Percentiles rank a stretch among this genome's conserved stretches.
Evolutionary conservation across 2,113 vertebrate genomes (phyloP).

Genomic region (Phalacrocorax brasilianus): DNA sequence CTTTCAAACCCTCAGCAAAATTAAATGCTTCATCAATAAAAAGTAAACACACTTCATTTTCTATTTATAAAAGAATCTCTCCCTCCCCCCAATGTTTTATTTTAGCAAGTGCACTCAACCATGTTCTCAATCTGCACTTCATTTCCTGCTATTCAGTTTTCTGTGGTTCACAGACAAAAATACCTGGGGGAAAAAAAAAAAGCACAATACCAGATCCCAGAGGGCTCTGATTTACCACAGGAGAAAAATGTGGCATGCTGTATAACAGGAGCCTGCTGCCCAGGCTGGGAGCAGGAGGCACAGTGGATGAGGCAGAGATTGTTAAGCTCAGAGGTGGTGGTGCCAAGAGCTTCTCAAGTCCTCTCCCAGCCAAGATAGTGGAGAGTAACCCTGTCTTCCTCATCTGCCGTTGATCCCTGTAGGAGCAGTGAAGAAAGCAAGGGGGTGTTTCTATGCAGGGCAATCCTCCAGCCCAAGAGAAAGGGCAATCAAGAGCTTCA

Average conservation of each 20-base stretch:
- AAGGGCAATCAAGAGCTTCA: neutral
- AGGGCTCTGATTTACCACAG: constrained; percentile 45
- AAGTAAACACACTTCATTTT: constrained; percentile 64
- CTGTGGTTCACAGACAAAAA: constrained; percentile 70
- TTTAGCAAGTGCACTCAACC: constrained; percentile 72
- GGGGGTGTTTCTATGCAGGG: neutral
- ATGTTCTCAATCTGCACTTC: constrained; percentile 67
- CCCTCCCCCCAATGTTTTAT: constrained; percentile 48
- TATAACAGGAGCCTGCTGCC: neutral
- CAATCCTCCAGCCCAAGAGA: neutral
- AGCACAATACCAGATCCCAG: constrained; percentile 62
- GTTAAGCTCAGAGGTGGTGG: neutral
- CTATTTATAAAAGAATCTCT: constrained; percentile 55
- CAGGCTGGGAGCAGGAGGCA: neutral
- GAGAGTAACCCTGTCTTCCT: neutral
- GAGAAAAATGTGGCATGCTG: neutral
- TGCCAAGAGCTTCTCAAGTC: neutral
- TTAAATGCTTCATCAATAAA: constrained; percentile 65
- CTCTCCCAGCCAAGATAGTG: neutral
- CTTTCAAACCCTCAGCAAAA: constrained; percentile 11
- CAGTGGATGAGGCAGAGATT: neutral
- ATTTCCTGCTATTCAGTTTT: constrained; percentile 74
- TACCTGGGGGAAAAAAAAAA: constrained; percentile 65
- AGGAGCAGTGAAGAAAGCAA: neutral
- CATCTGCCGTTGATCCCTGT: neutral